Conservation (phyloP, 2,113 vertebrate genomes). For the Oreocharis arfaki region DNA sequence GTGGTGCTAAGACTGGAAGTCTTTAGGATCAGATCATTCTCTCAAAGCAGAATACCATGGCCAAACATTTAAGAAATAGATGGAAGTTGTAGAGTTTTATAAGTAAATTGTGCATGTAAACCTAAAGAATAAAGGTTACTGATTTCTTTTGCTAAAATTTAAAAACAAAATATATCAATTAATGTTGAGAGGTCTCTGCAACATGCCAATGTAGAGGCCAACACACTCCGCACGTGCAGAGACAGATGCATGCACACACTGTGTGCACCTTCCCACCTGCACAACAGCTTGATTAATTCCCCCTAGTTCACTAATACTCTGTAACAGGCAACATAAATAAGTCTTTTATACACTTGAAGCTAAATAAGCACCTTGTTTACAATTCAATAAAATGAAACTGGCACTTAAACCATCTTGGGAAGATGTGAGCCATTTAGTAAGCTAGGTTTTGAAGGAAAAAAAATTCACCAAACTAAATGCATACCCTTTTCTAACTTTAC, state of each 20-base stretch:
- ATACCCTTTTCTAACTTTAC: neutral
- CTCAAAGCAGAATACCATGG: neutral
- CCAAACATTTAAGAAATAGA: neutral
- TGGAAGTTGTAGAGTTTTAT: neutral
- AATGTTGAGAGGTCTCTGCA: neutral
- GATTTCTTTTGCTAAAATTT: neutral
- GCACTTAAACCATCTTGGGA: neutral
- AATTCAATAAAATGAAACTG: neutral
- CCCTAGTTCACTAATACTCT: neutral
- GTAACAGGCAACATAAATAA: neutral
- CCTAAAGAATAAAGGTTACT: neutral
- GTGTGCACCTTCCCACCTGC: neutral
- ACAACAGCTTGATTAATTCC: neutral
- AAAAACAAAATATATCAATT: neutral
- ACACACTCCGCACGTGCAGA: neutral
- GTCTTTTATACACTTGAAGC: neutral
- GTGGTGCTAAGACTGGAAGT: neutral
- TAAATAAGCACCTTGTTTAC: neutral
- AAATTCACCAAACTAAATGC: neutral
- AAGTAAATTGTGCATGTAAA: neutral
- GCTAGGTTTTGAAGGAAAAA: neutral
- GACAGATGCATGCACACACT: fast-evolving
- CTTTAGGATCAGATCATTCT: neutral
- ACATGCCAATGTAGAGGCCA: neutral
- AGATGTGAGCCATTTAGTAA: neutral